Evolutionary conservation across 1,140 invertebrate genomes (phyloP).

Genomic region (Drosophila willistoni): DNA sequence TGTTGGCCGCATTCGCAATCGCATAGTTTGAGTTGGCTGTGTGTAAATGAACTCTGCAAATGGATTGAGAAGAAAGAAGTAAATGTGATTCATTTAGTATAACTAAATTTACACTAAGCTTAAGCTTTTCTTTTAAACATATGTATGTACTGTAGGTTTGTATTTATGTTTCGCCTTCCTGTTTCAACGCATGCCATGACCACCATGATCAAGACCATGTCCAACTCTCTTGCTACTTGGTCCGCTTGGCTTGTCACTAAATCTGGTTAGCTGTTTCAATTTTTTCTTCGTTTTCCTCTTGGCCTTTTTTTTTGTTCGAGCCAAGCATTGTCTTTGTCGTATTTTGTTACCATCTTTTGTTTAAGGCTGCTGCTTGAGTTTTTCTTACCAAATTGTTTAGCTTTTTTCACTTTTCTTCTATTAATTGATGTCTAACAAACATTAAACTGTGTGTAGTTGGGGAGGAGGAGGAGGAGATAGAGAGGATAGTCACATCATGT

Average conservation of each 20-base stretch:
- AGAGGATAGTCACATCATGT: constrained; percentile 9
- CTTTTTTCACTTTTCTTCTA: constrained; percentile 42
- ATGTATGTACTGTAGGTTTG: no score
- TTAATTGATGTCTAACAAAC: constrained; percentile 60
- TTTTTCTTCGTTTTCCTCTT: constrained; percentile 26
- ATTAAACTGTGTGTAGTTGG: constrained; percentile 34
- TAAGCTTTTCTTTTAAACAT: neutral
- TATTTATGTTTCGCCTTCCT: neutral
- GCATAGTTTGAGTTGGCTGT: neutral
- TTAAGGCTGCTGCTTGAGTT: constrained; percentile 17
- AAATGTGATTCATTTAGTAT: neutral
- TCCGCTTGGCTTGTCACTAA: constrained; percentile 48
- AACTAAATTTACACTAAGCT: constrained; percentile 9
- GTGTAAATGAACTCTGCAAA: constrained; percentile 21
- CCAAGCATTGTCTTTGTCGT: constrained; percentile 47
- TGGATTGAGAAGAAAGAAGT: neutral
- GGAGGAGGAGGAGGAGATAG: constrained; percentile 5
- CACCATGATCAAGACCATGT: neutral
- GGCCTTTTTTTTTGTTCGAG: constrained; percentile 13
- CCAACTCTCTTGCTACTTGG: neutral
- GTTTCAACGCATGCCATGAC: constrained; percentile 11
- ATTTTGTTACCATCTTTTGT: constrained; percentile 55
- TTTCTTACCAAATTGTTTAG: constrained; percentile 18
- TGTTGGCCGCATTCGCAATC: neutral
- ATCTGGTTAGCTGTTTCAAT: constrained; percentile 52